Evolutionary conservation across 2,797 vertebrate genomes (phyloP).

Genomic region (Parauchenoglanis punctatus): DNA sequence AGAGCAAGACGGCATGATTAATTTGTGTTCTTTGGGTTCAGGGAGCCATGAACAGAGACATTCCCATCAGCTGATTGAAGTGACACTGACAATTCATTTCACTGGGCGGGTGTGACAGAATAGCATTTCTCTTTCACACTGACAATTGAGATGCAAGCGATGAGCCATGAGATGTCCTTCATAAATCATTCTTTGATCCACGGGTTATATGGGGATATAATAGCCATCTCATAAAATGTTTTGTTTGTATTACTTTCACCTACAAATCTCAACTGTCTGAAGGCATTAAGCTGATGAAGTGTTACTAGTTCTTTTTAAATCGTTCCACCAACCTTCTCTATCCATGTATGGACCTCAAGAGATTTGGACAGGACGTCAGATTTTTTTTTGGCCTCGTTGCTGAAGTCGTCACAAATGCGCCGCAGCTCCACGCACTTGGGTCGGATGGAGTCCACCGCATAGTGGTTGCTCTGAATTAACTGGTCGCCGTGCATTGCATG

Average conservation of each 20-base stretch:
- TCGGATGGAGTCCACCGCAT: conserved; percentile 88
- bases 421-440: conserved; percentile 92
- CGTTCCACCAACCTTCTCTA: conserved; percentile 82
- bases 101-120: background rate
- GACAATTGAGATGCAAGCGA: conserved; percentile 3
- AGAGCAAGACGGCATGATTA: background rate
- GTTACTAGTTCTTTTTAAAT: background rate
- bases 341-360: conserved; percentile 83
- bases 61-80: background rate
- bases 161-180: conserved; percentile 7
- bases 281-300: background rate
- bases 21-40: conserved; percentile 3
- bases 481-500: conserved; percentile 88
- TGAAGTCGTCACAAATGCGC: conserved; percentile 88
- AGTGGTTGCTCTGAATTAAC: conserved; percentile 93
- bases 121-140: background rate
- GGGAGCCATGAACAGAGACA: background rate
- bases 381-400: conserved; percentile 90
- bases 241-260: background rate
- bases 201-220: background rate
- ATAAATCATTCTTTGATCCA: conserved; percentile 21
- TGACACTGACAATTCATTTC: conserved; percentile 18
- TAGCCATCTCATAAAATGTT: background rate
- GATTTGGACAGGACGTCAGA: conserved; percentile 85
- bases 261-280: background rate